Evolutionary conservation across 2,888 invertebrate species (phyloP).

Genomic region (Diaperis boleti): DNA sequence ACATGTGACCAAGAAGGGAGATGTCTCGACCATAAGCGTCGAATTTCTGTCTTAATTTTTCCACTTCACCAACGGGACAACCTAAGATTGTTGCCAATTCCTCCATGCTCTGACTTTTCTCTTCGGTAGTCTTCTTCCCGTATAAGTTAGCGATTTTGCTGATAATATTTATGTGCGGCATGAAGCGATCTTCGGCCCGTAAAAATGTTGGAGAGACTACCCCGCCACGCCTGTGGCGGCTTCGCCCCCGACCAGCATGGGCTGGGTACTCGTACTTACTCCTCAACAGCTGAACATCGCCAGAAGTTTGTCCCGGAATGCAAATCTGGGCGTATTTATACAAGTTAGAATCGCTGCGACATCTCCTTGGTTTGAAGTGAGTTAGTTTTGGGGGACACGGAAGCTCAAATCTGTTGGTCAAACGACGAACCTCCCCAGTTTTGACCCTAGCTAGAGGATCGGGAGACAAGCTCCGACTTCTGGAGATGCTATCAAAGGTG

Average conservation of each 20-base stretch:
- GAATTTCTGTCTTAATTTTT: constrained; percentile 79
- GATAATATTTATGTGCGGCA: constrained; percentile 92
- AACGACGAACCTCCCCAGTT: constrained; percentile 81
- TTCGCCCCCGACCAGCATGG: constrained; percentile 66
- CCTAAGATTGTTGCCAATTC: constrained; percentile 62
- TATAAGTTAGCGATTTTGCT: constrained; percentile 80
- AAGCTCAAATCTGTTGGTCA: constrained; percentile 77
- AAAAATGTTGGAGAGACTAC: constrained; percentile 75
- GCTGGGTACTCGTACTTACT: constrained; percentile 72
- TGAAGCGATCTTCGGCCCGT: constrained; percentile 78
- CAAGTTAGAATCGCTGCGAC: constrained; percentile 85
- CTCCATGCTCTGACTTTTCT: constrained; percentile 56
- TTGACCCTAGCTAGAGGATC: constrained; percentile 80
- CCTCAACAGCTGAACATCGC: constrained; percentile 73
- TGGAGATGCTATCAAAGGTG: constrained; percentile 76
- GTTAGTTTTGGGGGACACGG: constrained; percentile 56
- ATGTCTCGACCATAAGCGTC: constrained; percentile 70
- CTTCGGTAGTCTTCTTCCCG: constrained; percentile 54
- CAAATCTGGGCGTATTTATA: constrained; percentile 69
- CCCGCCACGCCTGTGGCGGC: constrained; percentile 66
- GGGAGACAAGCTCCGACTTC: constrained; percentile 80
- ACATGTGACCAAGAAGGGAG: constrained; percentile 81
- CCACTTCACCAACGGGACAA: constrained; percentile 76
- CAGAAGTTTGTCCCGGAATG: constrained; percentile 65
- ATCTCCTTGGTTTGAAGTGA: constrained; percentile 68